phyloP scores from a whole-genome alignment of 2,113 vertebrate species.

The Calyptomena viridis region DNA sequence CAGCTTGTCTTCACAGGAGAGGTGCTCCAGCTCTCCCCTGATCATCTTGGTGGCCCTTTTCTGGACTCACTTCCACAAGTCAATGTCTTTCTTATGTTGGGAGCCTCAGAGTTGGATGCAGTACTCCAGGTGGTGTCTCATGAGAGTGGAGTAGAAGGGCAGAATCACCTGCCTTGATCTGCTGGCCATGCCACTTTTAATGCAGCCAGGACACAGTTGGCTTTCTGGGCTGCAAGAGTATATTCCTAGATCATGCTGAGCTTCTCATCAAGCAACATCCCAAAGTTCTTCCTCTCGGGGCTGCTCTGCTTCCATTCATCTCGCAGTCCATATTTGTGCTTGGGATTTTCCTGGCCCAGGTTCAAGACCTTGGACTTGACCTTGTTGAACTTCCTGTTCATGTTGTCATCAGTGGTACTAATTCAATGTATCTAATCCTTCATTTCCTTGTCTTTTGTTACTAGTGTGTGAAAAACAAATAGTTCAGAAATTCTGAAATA shows the following conservation, averaged over 20 bases:
- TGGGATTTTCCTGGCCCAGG: neutral
- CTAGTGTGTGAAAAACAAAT: neutral
- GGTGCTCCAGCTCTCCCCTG: neutral
- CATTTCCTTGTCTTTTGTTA: neutral
- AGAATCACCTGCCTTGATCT: neutral
- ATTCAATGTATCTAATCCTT: neutral
- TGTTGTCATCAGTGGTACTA: neutral
- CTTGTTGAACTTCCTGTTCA: neutral
- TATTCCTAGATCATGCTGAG: neutral
- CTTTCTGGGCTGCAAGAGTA: neutral
- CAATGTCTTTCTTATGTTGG: neutral
- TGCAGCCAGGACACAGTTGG: neutral
- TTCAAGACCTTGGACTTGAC: neutral
- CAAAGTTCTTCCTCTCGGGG: neutral
- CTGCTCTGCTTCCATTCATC: neutral
- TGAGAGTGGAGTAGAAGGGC: neutral
- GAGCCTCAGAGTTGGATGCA: neutral
- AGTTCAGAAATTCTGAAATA: neutral
- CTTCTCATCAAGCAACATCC: neutral
- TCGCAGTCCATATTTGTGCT: neutral
- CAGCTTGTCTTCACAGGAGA: neutral
- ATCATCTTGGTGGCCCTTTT: neutral
- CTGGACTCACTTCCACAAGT: neutral
- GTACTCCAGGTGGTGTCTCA: neutral
- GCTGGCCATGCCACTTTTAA: neutral